Percentiles rank a stretch among this genome's conserved stretches.
Conservation (phyloP, 2,888 invertebrate species). For the Chrysolina americana region DNA sequence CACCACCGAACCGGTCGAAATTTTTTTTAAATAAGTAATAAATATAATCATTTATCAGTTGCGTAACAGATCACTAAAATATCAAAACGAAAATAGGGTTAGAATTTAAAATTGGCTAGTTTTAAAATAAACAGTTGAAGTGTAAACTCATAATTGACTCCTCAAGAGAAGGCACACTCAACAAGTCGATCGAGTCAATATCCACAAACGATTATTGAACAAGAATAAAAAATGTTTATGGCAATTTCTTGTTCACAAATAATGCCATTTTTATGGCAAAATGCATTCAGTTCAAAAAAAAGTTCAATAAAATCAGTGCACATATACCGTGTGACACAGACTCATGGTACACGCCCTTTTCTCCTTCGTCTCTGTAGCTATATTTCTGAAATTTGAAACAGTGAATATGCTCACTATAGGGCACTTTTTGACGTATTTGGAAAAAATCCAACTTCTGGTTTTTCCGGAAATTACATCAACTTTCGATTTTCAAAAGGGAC, state of each 20-base stretch:
- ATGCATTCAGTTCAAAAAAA: neutral
- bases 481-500: too few relatives aligned
- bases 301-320: too few relatives aligned
- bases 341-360: too few relatives aligned
- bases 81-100: conserved; percentile 52
- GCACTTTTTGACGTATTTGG: too few relatives aligned
- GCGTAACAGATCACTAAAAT: conserved; percentile 53
- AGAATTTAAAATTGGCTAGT: conserved; percentile 44
- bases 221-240: neutral
- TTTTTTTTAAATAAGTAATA: conserved; percentile 35
- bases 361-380: too few relatives aligned
- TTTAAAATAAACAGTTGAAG: conserved; percentile 36
- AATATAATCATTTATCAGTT: conserved; percentile 51
- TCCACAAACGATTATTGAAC: neutral
- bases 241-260: neutral
- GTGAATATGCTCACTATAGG: too few relatives aligned
- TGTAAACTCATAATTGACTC: conserved; percentile 31
- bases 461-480: too few relatives aligned
- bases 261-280: neutral
- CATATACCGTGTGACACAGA: too few relatives aligned
- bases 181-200: neutral
- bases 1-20: conserved; percentile 29
- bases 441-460: too few relatives aligned
- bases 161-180: conserved; percentile 11
- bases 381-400: too few relatives aligned